Conservation (phyloP, 2,797 vertebrate species). For the Mallotus villosus region DNA sequence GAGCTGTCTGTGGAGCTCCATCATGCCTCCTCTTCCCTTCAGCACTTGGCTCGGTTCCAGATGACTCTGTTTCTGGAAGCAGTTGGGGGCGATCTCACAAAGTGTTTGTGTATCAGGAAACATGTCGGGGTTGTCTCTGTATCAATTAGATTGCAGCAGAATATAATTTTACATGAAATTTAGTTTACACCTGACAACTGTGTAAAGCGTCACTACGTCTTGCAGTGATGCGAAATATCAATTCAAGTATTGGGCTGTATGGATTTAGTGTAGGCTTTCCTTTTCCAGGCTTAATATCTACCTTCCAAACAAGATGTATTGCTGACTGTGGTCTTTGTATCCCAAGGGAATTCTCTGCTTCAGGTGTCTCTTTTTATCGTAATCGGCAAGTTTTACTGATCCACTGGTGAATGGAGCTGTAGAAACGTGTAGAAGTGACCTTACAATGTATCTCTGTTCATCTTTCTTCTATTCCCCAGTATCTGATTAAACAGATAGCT, state of each 20-base stretch:
- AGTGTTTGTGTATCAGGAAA: no score
- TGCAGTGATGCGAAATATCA: constrained; percentile 38
- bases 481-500: constrained; percentile 22
- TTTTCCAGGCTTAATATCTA: constrained; percentile 35
- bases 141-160: no score
- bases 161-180: no score
- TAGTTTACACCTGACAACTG: constrained; percentile 18
- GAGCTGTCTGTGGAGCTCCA: not conserved
- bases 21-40: not conserved
- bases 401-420: constrained; percentile 53
- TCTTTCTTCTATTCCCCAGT: constrained; percentile 31
- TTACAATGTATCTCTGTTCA: constrained; percentile 70
- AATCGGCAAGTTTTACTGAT: constrained; percentile 36
- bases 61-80: no score
- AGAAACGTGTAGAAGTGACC: constrained; percentile 78
- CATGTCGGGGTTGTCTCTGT: constrained; percentile 5
- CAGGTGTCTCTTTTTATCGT: constrained; percentile 16
- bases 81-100: no score
- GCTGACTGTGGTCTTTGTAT: constrained; percentile 23
- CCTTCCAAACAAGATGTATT: constrained; percentile 16
- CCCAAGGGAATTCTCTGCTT: constrained; percentile 31
- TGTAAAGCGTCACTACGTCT: constrained; percentile 42
- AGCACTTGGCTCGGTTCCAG: no score
- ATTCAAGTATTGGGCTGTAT: constrained; percentile 45
- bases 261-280: constrained; percentile 36